Evolutionary conservation across 2,888 invertebrate genomes (phyloP).

Genomic region (Aradus depressus): DNA sequence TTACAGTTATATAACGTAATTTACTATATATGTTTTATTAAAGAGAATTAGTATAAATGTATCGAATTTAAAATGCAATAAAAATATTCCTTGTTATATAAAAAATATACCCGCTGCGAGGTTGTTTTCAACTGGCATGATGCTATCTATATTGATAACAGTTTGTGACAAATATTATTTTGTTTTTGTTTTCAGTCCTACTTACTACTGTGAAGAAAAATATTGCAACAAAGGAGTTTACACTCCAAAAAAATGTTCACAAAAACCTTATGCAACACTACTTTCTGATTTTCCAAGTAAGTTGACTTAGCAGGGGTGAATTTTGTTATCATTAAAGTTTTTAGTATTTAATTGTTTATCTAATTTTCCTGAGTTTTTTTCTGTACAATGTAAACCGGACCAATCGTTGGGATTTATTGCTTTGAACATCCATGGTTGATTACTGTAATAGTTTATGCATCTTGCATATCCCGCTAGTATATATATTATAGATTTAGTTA

Average conservation of each 20-base stretch:
- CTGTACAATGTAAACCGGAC: neutral
- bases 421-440: neutral
- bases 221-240: constrained; percentile 47
- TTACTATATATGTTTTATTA: too few species aligned
- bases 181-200: constrained; percentile 30
- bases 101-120: too few species aligned
- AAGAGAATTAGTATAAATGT: too few species aligned
- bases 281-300: constrained; percentile 40
- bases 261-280: constrained; percentile 37
- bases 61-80: too few species aligned
- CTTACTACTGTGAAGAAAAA: constrained; percentile 40
- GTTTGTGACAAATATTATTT: neutral
- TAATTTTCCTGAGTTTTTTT: neutral
- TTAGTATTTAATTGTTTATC: neutral
- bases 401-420: neutral
- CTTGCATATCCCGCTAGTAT: too few species aligned
- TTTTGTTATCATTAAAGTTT: too few species aligned
- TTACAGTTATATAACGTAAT: too few species aligned
- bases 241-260: constrained; percentile 45
- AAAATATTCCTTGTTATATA: too few species aligned
- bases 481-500: too few species aligned
- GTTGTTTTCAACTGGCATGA: too few species aligned
- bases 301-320: too few species aligned
- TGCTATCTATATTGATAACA: too few species aligned
- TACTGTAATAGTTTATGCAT: neutral